Conservation (phyloP, 2,113 vertebrate species). For the Polypterus senegalus region DNA sequence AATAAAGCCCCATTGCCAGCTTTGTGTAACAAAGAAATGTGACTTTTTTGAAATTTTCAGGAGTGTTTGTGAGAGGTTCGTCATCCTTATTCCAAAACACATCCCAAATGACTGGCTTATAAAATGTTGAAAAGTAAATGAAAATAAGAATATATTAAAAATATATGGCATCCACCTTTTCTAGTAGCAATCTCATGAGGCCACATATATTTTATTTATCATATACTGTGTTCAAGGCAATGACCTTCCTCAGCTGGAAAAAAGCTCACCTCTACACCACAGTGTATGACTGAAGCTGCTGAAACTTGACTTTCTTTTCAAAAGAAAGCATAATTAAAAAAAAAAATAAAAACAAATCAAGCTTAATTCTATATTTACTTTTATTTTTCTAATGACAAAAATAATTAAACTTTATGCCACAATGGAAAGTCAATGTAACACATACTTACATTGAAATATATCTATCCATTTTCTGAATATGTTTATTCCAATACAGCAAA, state of each 20-base stretch:
- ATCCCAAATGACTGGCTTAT: background rate
- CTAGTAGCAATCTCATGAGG: background rate
- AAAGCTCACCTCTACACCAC: background rate
- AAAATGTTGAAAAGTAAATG: constrained; percentile 7
- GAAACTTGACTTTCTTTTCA: too few relatives aligned
- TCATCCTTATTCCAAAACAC: background rate
- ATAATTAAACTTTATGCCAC: too few relatives aligned
- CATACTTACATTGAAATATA: too few relatives aligned
- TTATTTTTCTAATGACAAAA: too few relatives aligned
- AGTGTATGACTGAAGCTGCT: too few relatives aligned
- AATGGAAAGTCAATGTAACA: too few relatives aligned
- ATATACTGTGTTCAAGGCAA: constrained; percentile 16
- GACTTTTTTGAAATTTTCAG: background rate
- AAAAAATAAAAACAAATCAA: too few relatives aligned
- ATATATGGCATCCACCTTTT: constrained; percentile 1
- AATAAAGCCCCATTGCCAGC: background rate
- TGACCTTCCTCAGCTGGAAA: constrained; percentile 10
- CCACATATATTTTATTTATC: constrained; percentile 18
- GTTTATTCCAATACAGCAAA: too few relatives aligned
- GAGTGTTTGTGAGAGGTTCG: too few relatives aligned
- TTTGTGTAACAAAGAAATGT: background rate
- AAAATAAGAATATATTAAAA: background rate
- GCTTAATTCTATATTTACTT: too few relatives aligned
- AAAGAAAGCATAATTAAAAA: too few relatives aligned
- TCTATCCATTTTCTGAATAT: too few relatives aligned